A percentile compares a stretch with the other conserved stretches of the same genome.
phyloP scores from a whole-genome alignment of 2,113 vertebrate genomes.

The Sarotherodon lohbergeri region DNA sequence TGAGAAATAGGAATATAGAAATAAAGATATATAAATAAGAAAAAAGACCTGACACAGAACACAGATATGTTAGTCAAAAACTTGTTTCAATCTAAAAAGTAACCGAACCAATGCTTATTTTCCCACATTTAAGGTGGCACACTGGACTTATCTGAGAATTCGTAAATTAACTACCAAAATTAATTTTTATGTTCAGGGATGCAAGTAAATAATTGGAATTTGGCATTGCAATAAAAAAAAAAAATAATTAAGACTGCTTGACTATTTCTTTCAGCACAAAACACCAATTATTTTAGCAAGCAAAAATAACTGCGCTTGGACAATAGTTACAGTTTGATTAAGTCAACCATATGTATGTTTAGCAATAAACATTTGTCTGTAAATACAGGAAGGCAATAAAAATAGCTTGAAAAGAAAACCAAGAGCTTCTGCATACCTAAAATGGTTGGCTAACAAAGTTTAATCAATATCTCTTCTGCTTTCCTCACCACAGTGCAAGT shows the following conservation, averaged over 20 bases:
- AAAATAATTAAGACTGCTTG: neutral
- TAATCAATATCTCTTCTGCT: slow-evolving; percentile 29
- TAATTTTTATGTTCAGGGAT: neutral
- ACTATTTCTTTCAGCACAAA: neutral
- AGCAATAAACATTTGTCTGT: neutral
- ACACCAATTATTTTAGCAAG: neutral
- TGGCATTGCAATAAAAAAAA: neutral
- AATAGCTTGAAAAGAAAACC: neutral
- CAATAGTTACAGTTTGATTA: neutral
- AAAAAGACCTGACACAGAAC: neutral
- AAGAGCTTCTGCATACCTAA: neutral
- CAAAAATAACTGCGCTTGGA: neutral
- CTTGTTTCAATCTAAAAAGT: neutral
- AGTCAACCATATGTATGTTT: neutral
- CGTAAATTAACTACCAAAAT: neutral
- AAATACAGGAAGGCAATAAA: neutral
- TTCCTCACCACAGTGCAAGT: neutral
- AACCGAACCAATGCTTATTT: neutral
- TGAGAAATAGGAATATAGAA: neutral
- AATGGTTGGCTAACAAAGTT: neutral
- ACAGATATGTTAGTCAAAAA: neutral
- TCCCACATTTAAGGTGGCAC: neutral
- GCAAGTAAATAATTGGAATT: neutral
- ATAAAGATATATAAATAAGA: neutral
- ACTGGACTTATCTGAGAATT: neutral